Evolutionary conservation across 2,113 vertebrate genomes (phyloP).

Genomic region (Cichladusa arquata): DNA sequence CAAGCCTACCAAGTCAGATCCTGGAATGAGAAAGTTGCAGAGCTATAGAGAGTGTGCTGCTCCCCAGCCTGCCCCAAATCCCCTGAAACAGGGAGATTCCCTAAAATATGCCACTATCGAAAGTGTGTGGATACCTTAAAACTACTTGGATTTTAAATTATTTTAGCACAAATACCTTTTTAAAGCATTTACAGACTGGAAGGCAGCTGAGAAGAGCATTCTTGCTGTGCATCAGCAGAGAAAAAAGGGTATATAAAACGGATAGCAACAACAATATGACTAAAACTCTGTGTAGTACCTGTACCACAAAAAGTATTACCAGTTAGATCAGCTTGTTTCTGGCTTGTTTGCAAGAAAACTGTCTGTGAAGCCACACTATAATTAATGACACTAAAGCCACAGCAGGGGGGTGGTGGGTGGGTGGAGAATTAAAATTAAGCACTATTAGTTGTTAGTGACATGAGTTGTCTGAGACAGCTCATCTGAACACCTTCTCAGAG

Average conservation of each 20-base stretch:
- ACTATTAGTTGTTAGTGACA: background rate
- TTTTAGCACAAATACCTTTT: background rate
- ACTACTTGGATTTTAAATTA: background rate
- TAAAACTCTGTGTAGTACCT: background rate
- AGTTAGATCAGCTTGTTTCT: background rate
- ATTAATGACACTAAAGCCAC: background rate
- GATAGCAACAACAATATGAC: background rate
- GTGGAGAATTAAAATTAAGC: background rate
- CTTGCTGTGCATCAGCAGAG: background rate
- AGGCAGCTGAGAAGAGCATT: background rate
- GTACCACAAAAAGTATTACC: background rate
- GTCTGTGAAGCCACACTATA: background rate
- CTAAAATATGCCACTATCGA: background rate
- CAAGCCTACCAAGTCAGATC: background rate
- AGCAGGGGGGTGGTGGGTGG: background rate
- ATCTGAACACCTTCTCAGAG: background rate
- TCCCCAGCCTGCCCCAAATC: background rate
- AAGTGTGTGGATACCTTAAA: background rate
- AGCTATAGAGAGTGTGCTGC: fast-evolving
- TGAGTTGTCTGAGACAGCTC: background rate
- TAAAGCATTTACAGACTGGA: background rate
- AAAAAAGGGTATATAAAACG: background rate
- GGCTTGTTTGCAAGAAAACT: background rate
- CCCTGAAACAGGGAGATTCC: background rate
- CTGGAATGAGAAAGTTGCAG: background rate